Conservation (phyloP, 2,113 vertebrate species). For the Stercorarius parasiticus region DNA sequence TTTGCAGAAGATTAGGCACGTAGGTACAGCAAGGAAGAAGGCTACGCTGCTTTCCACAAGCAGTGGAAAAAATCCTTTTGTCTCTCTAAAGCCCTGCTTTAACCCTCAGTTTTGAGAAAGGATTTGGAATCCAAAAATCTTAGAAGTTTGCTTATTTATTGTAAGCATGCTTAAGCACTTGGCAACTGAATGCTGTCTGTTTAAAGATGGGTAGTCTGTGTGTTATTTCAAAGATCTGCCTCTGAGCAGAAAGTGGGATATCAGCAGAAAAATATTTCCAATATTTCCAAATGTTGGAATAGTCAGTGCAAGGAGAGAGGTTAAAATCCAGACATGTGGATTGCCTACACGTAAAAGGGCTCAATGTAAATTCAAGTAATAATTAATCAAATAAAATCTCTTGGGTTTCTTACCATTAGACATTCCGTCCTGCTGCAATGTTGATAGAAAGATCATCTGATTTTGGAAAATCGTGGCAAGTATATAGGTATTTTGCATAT, state of each 20-base stretch:
- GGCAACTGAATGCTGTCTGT: background rate
- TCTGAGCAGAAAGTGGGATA: background rate
- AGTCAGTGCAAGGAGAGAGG: background rate
- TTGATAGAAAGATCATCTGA: slow-evolving; percentile 94
- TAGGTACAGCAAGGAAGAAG: background rate
- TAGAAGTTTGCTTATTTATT: background rate
- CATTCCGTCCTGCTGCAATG: slow-evolving; percentile 95
- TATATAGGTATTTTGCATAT: slow-evolving; percentile 95
- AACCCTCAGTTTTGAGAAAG: background rate
- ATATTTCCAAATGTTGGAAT: background rate
- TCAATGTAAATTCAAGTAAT: background rate
- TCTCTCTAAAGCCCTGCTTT: background rate
- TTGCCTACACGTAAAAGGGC: background rate
- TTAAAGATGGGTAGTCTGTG: background rate
- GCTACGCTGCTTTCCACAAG: background rate
- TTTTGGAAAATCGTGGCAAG: slow-evolving; percentile 90
- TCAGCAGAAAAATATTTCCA: background rate
- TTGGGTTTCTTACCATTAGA: slow-evolving; percentile 70
- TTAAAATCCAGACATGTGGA: background rate
- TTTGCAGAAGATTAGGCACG: background rate
- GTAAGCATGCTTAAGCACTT: background rate
- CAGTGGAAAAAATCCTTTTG: background rate
- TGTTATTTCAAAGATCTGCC: background rate
- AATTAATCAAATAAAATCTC: background rate
- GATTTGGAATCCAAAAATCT: background rate